A percentile compares a stretch with the other conserved stretches of the same genome.
phyloP scores from a whole-genome alignment of 2,113 vertebrate species.

The Coracopsis vasa region DNA sequence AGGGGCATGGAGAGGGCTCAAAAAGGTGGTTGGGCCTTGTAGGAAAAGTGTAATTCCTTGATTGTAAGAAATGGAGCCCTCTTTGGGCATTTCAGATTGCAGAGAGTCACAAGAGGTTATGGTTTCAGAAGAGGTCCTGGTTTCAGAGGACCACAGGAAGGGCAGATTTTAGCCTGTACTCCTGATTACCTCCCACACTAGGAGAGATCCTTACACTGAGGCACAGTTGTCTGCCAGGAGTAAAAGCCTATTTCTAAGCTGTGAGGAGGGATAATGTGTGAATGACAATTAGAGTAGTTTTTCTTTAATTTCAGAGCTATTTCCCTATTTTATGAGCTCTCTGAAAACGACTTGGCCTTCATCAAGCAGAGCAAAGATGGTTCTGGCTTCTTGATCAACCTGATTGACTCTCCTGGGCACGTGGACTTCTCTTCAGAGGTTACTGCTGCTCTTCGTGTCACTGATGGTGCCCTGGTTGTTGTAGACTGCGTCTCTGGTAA shows the following conservation, averaged over 20 bases:
- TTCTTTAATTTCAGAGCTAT: constrained; percentile 80
- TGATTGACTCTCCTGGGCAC: constrained; percentile 95
- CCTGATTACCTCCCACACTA: background rate
- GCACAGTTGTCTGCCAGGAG: rapidly evolving
- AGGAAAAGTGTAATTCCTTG: rapidly evolving
- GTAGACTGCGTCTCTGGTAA: constrained; percentile 97
- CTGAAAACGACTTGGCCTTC: constrained; percentile 88
- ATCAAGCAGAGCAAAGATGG: constrained; percentile 96
- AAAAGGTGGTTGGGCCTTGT: rapidly evolving
- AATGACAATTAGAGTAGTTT: rapidly evolving
- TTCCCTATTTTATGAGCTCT: constrained; percentile 90
- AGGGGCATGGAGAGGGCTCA: background rate
- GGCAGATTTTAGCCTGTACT: background rate
- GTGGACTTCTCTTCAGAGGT: constrained; percentile 98
- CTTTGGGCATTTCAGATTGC: background rate
- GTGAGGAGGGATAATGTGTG: rapidly evolving
- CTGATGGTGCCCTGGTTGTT: constrained; percentile 93
- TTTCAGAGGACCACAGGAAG: background rate
- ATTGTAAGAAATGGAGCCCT: rapidly evolving
- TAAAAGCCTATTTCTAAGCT: background rate
- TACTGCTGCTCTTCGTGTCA: constrained; percentile 94
- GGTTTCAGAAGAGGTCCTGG: background rate
- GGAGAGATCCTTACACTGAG: background rate
- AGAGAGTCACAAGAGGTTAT: rapidly evolving
- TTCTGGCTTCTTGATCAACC: constrained; percentile 91